A percentile compares a stretch with the other conserved stretches of the same genome.
Evolutionary conservation across 64 coral and sea anemone species (phyloP).

Genomic region (Cladopsammia gracilis): DNA sequence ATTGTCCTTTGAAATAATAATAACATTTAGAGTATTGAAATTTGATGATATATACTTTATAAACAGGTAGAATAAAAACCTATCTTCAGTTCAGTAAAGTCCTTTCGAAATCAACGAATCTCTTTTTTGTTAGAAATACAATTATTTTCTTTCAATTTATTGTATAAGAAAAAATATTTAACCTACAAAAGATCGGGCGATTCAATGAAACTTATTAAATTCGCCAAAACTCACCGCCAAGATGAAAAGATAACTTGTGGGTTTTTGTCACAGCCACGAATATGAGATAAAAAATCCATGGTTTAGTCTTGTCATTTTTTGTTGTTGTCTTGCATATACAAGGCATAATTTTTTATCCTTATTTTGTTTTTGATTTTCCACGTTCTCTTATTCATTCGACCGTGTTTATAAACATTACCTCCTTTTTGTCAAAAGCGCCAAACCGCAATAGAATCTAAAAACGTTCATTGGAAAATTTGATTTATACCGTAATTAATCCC

Average conservation of each 20-base stretch:
- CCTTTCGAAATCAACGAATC: too few species aligned
- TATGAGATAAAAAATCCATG: not conserved
- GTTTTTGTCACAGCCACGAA: not conserved
- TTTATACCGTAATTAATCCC: not conserved
- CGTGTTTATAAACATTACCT: too few species aligned
- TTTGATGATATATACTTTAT: too few species aligned
- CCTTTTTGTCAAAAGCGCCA: too few species aligned
- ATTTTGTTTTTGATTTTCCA: not conserved
- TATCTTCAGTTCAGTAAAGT: too few species aligned
- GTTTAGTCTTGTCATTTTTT: not conserved
- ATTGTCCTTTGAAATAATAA: not conserved
- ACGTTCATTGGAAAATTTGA: not conserved
- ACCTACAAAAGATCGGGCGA: not conserved
- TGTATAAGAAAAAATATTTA: not conserved
- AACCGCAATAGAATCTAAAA: not conserved
- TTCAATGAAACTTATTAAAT: not conserved
- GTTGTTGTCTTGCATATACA: too few species aligned
- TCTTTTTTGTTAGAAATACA: not conserved
- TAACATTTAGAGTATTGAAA: too few species aligned
- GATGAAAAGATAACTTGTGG: conserved; percentile 1
- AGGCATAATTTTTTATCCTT: too few species aligned
- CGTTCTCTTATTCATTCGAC: too few species aligned
- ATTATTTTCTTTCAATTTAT: not conserved
- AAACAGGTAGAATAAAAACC: too few species aligned
- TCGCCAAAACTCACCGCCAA: not conserved